phyloP scores from a whole-genome alignment of 2,113 vertebrate species.

The Lepisosteus oculatus region DNA sequence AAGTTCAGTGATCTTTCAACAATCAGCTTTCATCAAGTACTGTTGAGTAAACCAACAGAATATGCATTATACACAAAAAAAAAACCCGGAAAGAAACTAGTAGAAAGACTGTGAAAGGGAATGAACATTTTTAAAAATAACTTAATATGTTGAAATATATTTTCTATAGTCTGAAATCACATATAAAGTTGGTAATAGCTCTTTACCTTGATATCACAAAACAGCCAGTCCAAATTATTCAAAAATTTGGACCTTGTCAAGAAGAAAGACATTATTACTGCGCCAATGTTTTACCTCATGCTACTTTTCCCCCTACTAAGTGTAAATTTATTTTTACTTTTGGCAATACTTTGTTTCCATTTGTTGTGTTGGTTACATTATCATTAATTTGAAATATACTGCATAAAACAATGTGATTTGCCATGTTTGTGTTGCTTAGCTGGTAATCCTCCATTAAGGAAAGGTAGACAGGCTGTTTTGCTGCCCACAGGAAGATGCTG shows the following conservation, averaged over 20 bases:
- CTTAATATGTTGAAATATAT: slow-evolving; percentile 10
- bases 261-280: background rate
- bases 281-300: slow-evolving; percentile 42
- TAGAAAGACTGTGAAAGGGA: slow-evolving; percentile 29
- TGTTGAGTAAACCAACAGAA: slow-evolving; percentile 31
- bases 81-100: background rate
- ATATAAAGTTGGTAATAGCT: slow-evolving; percentile 17
- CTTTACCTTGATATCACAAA: slow-evolving; percentile 4
- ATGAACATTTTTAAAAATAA: slow-evolving; percentile 26
- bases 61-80: slow-evolving; percentile 20
- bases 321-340: slow-evolving; percentile 42
- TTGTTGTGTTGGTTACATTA: slow-evolving; percentile 55
- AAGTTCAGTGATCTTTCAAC: slow-evolving; percentile 64
- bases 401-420: slow-evolving; percentile 13
- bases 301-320: background rate
- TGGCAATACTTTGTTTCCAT: slow-evolving; percentile 64
- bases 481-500: slow-evolving; percentile 30
- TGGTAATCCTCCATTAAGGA: slow-evolving; percentile 2
- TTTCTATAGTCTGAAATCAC: slow-evolving; percentile 21
- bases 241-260: slow-evolving; percentile 1
- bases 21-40: slow-evolving; percentile 26
- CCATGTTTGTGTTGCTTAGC: background rate
- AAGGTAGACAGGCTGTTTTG: slow-evolving; percentile 7
- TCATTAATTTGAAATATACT: slow-evolving; percentile 46
- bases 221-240: slow-evolving; percentile 32